phyloP scores from a whole-genome alignment of 2,113 vertebrate genomes.

The Trogon melanurus region DNA sequence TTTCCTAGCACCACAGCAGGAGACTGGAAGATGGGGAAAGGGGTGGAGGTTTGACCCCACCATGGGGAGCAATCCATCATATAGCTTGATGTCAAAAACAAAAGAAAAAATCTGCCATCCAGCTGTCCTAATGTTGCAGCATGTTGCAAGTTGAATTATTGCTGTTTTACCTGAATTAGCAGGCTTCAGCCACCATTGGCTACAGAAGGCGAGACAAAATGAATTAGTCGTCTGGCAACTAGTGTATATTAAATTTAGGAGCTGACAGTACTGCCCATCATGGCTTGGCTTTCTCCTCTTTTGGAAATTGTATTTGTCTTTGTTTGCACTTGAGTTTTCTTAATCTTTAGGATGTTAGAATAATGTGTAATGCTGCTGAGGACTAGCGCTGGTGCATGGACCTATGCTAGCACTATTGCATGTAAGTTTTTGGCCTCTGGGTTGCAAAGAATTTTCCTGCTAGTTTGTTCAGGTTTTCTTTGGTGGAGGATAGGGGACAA shows the following conservation, averaged over 20 bases:
- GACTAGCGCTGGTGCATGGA: not conserved
- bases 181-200: not conserved
- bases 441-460: not conserved
- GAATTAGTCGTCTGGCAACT: not conserved
- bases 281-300: not conserved
- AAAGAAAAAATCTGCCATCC: not conserved
- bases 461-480: not conserved
- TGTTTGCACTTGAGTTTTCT: not conserved
- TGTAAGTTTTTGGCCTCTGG: not conserved
- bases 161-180: not conserved
- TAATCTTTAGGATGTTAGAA: not conserved
- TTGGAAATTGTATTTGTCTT: not conserved
- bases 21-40: not conserved
- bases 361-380: not conserved
- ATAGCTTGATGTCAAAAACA: not conserved
- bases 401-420: not conserved
- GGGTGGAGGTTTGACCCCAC: not conserved
- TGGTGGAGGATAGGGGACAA: not conserved
- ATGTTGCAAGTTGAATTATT: not conserved
- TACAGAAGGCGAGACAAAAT: not conserved
- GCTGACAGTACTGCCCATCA: not conserved
- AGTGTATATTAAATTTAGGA: not conserved
- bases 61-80: not conserved
- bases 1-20: not conserved
- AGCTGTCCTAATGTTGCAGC: not conserved